A percentile compares a stretch with the other conserved stretches of the same genome.
phyloP scores from a whole-genome alignment of 2,797 vertebrate species.

The Micromesistius poutassou region DNA sequence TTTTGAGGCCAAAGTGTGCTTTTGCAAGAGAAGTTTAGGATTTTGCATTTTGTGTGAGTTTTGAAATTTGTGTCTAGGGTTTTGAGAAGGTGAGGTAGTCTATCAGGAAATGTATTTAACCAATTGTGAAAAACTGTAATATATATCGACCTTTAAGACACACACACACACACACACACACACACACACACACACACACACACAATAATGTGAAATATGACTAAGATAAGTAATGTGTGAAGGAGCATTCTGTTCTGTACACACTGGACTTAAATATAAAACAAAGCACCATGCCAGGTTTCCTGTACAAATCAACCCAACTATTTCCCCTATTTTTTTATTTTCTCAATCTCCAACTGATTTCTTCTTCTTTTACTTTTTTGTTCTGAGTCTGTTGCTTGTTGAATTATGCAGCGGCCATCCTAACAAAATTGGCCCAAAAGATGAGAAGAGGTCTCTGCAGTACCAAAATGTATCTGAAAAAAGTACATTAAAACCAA shows the following conservation, averaged over 20 bases:
- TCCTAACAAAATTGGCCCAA: conserved; percentile 15
- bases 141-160: background rate
- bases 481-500: conserved; percentile 29
- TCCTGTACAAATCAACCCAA: background rate
- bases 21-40: no score
- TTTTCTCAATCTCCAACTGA: conserved; percentile 16
- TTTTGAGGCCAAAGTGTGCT: no score
- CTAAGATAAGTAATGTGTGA: no score
- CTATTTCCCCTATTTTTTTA: background rate
- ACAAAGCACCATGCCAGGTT: background rate
- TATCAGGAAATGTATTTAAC: no score
- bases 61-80: no score
- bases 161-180: background rate
- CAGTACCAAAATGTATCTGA: conserved; percentile 18
- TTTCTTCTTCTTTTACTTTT: conserved; percentile 8
- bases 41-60: no score
- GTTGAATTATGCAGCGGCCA: conserved; percentile 42
- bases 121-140: no score
- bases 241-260: background rate
- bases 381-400: conserved; percentile 15
- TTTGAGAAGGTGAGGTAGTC: no score
- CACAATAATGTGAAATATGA: no score
- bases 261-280: background rate
- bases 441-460: conserved; percentile 18
- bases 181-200: background rate